These are phyloP conservation scores for Crenuchus spilurus DNA, from an alignment of 2,797 vertebrate genomes.

Conservation along the genomic window DNA sequence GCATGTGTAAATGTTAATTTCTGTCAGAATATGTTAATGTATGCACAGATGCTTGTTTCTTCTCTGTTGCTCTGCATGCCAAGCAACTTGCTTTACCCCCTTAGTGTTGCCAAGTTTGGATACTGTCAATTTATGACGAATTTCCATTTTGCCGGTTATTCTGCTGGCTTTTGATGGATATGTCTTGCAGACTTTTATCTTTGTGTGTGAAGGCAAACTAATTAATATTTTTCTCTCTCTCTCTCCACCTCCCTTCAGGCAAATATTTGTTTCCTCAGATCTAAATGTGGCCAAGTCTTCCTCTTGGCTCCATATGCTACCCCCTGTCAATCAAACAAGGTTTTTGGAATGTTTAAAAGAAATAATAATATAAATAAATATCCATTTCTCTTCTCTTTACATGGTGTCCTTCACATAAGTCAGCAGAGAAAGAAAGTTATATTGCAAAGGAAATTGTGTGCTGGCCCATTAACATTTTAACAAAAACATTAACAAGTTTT, in stretches of 20 bases:
- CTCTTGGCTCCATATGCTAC: conserved; percentile 90
- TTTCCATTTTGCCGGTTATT: conserved; percentile 92
- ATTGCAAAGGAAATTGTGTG: not conserved
- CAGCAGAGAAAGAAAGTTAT: not conserved
- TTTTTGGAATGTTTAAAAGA: conserved; percentile 73
- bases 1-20: conserved; percentile 88
- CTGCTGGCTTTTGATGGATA: conserved; percentile 90
- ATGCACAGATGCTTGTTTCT: conserved; percentile 87
- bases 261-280: conserved; percentile 97
- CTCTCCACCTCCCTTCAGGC: conserved; percentile 81
- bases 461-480: not conserved
- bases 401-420: not conserved
- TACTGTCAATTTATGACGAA: conserved; percentile 91
- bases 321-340: conserved; percentile 88
- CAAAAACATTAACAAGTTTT: not conserved
- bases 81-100: conserved; percentile 83
- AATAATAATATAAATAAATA: conserved; percentile 55
- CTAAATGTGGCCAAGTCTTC: conserved; percentile 92
- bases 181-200: conserved; percentile 92
- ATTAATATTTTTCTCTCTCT: conserved; percentile 86
- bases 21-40: conserved; percentile 85
- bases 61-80: conserved; percentile 80
- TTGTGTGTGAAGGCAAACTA: conserved; percentile 92
- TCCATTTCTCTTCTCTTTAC: conserved; percentile 55
- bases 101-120: conserved; percentile 86